Evolutionary conservation across 2,888 invertebrate genomes (phyloP).

Genomic region (Drosophila quasianomalipes): DNA sequence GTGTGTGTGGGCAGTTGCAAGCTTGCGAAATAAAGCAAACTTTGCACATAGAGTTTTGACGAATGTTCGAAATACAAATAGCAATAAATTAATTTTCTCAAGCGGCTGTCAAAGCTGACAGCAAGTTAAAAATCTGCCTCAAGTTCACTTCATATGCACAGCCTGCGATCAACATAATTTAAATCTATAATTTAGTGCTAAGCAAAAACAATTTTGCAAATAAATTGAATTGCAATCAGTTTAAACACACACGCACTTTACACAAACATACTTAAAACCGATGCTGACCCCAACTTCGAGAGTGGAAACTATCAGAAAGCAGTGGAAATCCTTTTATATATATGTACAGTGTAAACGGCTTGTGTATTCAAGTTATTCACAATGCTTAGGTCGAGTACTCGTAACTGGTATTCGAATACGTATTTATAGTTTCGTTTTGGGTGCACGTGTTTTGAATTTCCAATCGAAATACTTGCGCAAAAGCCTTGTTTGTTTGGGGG

Average conservation of each 20-base stretch:
- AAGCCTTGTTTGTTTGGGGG: constrained; percentile 11
- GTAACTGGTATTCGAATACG: constrained; percentile 11
- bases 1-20: constrained; percentile 1
- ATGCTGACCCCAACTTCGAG: constrained; percentile 49
- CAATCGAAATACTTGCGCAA: constrained; percentile 55
- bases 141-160: not conserved
- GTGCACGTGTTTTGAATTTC: constrained; percentile 56
- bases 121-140: not conserved
- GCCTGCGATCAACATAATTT: not conserved
- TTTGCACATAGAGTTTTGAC: not conserved
- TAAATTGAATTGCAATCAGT: constrained; percentile 54
- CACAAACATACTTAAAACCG: not conserved
- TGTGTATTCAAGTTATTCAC: constrained; percentile 36
- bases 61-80: not conserved
- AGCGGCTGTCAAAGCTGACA: not conserved
- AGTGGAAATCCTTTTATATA: constrained; percentile 46
- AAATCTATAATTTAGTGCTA: constrained; percentile 32
- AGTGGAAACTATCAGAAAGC: constrained; percentile 45
- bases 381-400: constrained; percentile 29
- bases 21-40: not conserved
- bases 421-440: constrained; percentile 40
- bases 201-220: constrained; percentile 32
- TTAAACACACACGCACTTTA: constrained; percentile 1
- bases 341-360: constrained; percentile 42
- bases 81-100: not conserved